Conservation (phyloP, 1,140 invertebrate genomes). For the Alviniconcha marisindica region DNA sequence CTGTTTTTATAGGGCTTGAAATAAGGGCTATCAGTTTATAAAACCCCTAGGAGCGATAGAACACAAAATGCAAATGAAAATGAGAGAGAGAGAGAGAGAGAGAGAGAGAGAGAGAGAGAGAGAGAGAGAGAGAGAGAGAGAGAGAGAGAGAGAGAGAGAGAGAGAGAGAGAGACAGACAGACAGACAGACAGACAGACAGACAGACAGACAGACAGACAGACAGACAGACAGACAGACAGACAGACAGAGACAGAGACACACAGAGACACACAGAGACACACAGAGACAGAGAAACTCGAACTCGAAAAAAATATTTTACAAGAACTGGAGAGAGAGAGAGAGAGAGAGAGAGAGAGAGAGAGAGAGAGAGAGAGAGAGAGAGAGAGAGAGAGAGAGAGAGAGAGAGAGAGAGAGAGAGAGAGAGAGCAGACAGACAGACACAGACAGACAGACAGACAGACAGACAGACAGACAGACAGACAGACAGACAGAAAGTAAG, state of each 20-base stretch:
- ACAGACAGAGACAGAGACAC: not conserved
- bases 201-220: not conserved
- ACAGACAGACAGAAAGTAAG: not conserved
- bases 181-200: not conserved
- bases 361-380: not conserved
- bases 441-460: not conserved
- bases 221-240: conserved; percentile 2
- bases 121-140: not conserved
- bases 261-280: not conserved
- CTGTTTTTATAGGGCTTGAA: too few species aligned
- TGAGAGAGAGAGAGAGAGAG: conserved; percentile 5
- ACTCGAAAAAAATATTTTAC: too few species aligned
- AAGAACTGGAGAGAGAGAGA: too few species aligned
- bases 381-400: not conserved
- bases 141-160: conserved; percentile 12
- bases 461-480: not conserved
- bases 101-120: conserved; percentile 1
- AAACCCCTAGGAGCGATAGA: too few species aligned
- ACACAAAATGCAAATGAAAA: too few species aligned
- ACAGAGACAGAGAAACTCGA: conserved; percentile 4
- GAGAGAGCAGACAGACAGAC: too few species aligned
- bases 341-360: not conserved
- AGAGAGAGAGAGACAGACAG: not conserved
- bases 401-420: not conserved
- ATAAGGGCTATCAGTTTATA: too few species aligned